Conservation (phyloP, 2,888 invertebrate genomes). For the Steinernema scapterisci region DNA sequence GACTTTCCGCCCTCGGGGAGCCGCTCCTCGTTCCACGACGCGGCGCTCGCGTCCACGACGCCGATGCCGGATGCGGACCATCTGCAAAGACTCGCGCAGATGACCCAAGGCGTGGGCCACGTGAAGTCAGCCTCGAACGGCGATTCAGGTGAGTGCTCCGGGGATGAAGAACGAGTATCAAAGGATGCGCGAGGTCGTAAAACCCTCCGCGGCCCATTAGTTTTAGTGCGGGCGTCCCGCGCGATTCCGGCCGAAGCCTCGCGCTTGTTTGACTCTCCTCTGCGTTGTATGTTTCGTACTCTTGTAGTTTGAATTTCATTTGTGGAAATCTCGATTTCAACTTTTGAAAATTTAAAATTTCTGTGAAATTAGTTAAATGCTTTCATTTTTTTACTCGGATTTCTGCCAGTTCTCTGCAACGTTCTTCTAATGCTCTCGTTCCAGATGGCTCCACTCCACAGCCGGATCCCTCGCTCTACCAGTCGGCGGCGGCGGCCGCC, state of each 20-base stretch:
- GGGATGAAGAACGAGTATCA: not conserved
- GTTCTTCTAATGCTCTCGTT: slow-evolving; percentile 22
- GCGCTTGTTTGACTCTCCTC: too few relatives aligned
- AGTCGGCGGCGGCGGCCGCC: slow-evolving; percentile 43
- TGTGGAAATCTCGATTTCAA: too few relatives aligned
- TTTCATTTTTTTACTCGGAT: not conserved
- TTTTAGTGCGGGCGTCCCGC: slow-evolving; percentile 15
- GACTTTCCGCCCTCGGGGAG: slow-evolving; percentile 46
- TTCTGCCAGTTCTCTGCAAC: slow-evolving; percentile 9
- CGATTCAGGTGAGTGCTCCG: slow-evolving; percentile 44
- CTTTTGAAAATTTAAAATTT: too few relatives aligned
- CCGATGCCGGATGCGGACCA: slow-evolving; percentile 40
- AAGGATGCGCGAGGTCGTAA: not conserved
- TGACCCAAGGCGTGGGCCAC: slow-evolving; percentile 58
- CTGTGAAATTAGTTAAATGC: too few relatives aligned
- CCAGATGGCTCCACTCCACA: slow-evolving; percentile 47
- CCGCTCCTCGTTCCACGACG: slow-evolving; percentile 26
- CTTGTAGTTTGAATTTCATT: too few relatives aligned
- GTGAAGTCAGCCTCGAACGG: slow-evolving; percentile 44
- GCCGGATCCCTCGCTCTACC: slow-evolving; percentile 52
- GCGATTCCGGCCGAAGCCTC: not conserved
- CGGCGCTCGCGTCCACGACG: slow-evolving; percentile 2
- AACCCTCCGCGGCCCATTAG: slow-evolving; percentile 22
- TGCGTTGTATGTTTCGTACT: too few relatives aligned
- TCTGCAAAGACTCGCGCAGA: slow-evolving; percentile 57